Percentiles rank a stretch among this genome's conserved stretches.
Conservation (phyloP, 2,113 vertebrate genomes). For the Alethe castanea region DNA sequence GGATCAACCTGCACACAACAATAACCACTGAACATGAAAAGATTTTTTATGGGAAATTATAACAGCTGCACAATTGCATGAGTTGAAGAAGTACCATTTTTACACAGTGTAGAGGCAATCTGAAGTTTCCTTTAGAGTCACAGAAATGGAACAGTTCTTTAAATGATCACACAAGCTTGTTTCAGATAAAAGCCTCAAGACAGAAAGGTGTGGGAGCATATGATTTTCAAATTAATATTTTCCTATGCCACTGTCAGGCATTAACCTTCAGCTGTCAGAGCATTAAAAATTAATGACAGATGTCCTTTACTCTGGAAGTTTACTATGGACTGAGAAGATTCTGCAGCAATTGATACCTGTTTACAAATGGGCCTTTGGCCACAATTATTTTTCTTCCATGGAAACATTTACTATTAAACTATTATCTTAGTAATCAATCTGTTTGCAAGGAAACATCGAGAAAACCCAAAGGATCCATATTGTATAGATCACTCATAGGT, state of each 20-base stretch:
- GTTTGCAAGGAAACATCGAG: neutral
- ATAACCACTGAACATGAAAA: neutral
- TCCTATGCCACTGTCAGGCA: neutral
- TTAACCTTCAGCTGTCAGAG: neutral
- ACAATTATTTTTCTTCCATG: neutral
- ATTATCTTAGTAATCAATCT: neutral
- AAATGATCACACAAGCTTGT: neutral
- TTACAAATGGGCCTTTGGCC: neutral
- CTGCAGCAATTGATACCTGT: neutral
- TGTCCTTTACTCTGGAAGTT: neutral
- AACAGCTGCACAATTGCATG: neutral
- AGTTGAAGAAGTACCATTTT: neutral
- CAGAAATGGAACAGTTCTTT: neutral
- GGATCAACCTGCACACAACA: constrained; percentile 82
- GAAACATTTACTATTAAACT: neutral
- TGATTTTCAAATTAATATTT: constrained; percentile 14
- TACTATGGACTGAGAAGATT: neutral
- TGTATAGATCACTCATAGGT: neutral
- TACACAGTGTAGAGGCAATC: neutral
- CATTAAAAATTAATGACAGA: neutral
- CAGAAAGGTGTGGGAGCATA: neutral
- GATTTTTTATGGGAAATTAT: neutral
- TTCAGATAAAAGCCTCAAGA: neutral
- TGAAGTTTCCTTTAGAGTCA: neutral
- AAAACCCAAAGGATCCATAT: neutral